Evolutionary conservation across 1,140 invertebrate genomes (phyloP).

Genomic region (Trypoxylus dichotomus): DNA sequence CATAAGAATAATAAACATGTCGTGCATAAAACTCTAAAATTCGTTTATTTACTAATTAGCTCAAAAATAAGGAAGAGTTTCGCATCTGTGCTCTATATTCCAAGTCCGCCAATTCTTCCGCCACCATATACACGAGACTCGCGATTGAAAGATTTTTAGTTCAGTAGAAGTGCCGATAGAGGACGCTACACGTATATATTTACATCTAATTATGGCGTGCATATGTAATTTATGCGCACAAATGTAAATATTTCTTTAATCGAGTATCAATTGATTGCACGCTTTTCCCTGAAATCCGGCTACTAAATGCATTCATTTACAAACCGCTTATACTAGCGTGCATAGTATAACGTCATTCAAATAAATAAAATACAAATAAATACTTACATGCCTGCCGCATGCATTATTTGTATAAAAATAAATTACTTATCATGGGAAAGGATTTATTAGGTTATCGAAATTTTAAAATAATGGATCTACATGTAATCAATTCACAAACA

Average conservation of each 20-base stretch:
- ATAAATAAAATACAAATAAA: not conserved
- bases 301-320: not conserved
- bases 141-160: not conserved
- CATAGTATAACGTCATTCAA: not conserved
- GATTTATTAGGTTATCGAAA: not conserved
- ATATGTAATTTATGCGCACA: not conserved
- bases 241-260: conserved; percentile 14
- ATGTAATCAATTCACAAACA: no score
- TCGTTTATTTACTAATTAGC: not conserved
- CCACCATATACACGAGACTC: not conserved
- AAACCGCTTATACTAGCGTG: not conserved
- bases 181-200: not conserved
- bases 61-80: not conserved
- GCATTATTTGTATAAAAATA: no score
- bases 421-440: no score
- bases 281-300: not conserved
- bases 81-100: not conserved
- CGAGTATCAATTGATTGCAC: not conserved
- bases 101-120: not conserved
- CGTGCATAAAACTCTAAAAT: no score
- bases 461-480: not conserved
- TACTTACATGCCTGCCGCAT: not conserved
- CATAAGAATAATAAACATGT: no score
- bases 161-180: not conserved
- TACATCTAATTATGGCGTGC: not conserved